These are phyloP conservation scores for Threskiornis aethiopicus DNA, from an alignment of 2,797 vertebrate genomes.

Conservation along the genomic window DNA sequence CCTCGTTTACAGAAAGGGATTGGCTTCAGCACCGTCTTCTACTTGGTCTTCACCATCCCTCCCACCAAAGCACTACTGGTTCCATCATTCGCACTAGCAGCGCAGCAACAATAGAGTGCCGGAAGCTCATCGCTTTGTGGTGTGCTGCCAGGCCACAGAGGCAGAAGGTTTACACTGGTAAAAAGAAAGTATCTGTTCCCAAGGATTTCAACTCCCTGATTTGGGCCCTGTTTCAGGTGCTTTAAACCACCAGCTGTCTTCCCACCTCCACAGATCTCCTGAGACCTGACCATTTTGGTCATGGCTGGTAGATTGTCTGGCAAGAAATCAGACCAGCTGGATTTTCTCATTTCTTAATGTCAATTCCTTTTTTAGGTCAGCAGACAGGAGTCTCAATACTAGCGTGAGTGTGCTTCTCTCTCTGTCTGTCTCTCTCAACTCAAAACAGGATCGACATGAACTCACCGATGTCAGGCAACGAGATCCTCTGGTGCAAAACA, in stretches of 20 bases:
- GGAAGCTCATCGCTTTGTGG: background rate
- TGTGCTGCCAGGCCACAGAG: background rate
- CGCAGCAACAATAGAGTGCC: background rate
- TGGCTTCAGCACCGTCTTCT: background rate
- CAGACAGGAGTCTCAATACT: conserved; percentile 26
- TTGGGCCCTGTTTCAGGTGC: conserved; percentile 43
- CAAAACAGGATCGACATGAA: background rate
- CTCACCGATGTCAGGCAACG: background rate
- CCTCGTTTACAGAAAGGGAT: background rate
- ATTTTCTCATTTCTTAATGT: conserved; percentile 50
- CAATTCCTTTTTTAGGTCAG: conserved; percentile 42
- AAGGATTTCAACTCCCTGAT: background rate
- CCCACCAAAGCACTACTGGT: background rate
- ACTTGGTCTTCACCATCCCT: background rate
- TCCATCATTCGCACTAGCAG: background rate
- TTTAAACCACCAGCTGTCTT: conserved; percentile 40
- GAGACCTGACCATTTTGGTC: conserved; percentile 33
- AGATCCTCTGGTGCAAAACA: background rate
- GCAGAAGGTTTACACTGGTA: background rate
- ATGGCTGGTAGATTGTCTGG: conserved; percentile 42
- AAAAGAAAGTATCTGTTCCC: background rate
- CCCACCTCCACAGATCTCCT: conserved; percentile 13
- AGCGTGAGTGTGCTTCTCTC: background rate
- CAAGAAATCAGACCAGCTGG: conserved; percentile 56
- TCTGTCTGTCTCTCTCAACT: background rate